A percentile compares a stretch with the other conserved stretches of the same genome.
These are phyloP conservation scores for Galerucella pusilla DNA, from an alignment of 2,888 invertebrate genomes.

Conservation along the genomic window DNA sequence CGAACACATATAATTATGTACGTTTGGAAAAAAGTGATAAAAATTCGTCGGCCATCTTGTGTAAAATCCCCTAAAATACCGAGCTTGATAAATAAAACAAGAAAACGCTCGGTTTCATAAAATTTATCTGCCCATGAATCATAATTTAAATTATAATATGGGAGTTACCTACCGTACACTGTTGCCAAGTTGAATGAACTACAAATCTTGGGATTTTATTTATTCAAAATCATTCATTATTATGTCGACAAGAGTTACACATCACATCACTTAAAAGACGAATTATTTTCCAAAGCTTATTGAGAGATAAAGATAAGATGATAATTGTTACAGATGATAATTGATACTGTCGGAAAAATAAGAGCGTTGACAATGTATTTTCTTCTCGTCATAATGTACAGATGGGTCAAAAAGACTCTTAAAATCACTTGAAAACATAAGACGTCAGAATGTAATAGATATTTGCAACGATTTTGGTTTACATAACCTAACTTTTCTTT, in stretches of 20 bases:
- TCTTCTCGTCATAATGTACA: too few relatives aligned
- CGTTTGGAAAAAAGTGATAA: conserved; percentile 17
- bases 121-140: conserved; percentile 45
- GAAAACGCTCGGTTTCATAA: conserved; percentile 43
- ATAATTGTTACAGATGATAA: too few relatives aligned
- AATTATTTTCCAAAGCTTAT: too few relatives aligned
- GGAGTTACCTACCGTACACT: conserved; percentile 29
- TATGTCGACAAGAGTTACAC: neutral
- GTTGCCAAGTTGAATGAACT: conserved; percentile 27
- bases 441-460: too few relatives aligned
- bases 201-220: neutral
- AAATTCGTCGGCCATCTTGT: conserved; percentile 40
- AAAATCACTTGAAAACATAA: too few relatives aligned
- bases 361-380: too few relatives aligned
- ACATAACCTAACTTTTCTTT: too few relatives aligned
- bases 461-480: too few relatives aligned
- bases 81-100: conserved; percentile 42
- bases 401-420: too few relatives aligned
- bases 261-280: too few relatives aligned
- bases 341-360: too few relatives aligned
- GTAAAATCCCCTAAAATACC: conserved; percentile 41
- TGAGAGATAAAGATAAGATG: too few relatives aligned
- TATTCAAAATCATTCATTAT: neutral
- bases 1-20: conserved; percentile 1
- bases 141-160: conserved; percentile 40